These are phyloP conservation scores for Camelus bactrianus DNA, from an alignment of 2,113 vertebrate genomes.

Conservation along the genomic window DNA sequence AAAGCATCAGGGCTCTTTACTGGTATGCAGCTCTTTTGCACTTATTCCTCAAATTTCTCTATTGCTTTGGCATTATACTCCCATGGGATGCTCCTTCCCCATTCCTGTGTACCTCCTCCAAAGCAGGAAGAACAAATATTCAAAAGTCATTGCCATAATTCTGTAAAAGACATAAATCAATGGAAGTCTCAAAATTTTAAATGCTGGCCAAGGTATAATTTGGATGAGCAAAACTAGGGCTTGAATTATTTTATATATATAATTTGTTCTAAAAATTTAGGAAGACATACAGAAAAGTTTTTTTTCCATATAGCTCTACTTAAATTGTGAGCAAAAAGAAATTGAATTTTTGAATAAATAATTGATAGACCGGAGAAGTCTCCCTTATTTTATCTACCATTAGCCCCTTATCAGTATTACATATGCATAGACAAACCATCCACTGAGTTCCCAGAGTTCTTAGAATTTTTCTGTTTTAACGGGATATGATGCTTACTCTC, in stretches of 20 bases:
- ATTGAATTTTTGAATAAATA: constrained; percentile 9
- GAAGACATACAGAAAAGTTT: constrained; percentile 35
- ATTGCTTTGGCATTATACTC: constrained; percentile 8
- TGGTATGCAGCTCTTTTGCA: constrained; percentile 40
- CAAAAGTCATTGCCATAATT: constrained; percentile 11
- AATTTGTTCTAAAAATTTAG: constrained; percentile 35
- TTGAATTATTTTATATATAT: constrained; percentile 44
- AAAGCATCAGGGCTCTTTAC: constrained; percentile 32
- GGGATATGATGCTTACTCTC: not conserved
- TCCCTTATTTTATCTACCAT: not conserved
- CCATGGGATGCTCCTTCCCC: not conserved
- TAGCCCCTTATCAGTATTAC: not conserved
- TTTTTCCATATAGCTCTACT: constrained; percentile 10
- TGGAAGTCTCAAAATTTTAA: not conserved
- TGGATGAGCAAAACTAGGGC: not conserved
- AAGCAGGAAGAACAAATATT: constrained; percentile 28
- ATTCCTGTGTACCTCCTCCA: constrained; percentile 51
- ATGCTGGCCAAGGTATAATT: constrained; percentile 35
- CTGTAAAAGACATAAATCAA: constrained; percentile 53
- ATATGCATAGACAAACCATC: not conserved
- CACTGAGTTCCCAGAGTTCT: not conserved
- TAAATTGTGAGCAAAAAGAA: constrained; percentile 13
- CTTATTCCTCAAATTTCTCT: constrained; percentile 45
- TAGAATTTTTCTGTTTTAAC: not conserved
- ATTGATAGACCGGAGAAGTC: not conserved